Evolutionary conservation across 2,888 invertebrate species (phyloP).

Genomic region (Drosophila formosana): DNA sequence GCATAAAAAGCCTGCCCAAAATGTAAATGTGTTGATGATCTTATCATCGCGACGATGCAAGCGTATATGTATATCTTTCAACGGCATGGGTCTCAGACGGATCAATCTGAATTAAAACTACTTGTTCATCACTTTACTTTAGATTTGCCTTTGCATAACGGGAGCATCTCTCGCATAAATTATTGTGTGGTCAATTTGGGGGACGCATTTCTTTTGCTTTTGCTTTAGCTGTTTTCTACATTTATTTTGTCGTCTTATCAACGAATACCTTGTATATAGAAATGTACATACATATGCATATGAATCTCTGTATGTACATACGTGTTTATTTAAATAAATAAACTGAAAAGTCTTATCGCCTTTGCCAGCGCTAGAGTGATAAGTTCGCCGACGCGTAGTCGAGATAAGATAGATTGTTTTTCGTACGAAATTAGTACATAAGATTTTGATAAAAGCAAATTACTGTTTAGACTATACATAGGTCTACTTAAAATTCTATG

Average conservation of each 20-base stretch:
- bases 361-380: conserved; percentile 53
- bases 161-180: conserved; percentile 31
- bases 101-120: conserved; percentile 2
- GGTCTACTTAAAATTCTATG: neutral
- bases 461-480: conserved; percentile 13
- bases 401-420: conserved; percentile 64
- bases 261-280: conserved; percentile 7
- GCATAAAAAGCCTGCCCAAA: conserved; percentile 15
- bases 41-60: conserved; percentile 45
- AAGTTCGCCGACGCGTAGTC: conserved; percentile 54
- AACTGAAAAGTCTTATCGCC: conserved; percentile 68
- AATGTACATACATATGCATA: conserved; percentile 24
- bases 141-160: conserved; percentile 35
- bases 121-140: conserved; percentile 16
- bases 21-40: conserved; percentile 38
- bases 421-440: conserved; percentile 12
- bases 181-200: conserved; percentile 11
- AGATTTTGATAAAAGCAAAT: conserved; percentile 35
- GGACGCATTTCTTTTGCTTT: conserved; percentile 24
- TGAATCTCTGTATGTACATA: conserved; percentile 5
- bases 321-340: conserved; percentile 21
- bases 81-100: too few relatives aligned
- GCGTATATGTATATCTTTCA: conserved; percentile 26
- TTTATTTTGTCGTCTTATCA: conserved; percentile 39
- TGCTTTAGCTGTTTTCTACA: conserved; percentile 11